Evolutionary conservation across 2,797 vertebrate genomes (phyloP).

Genomic region (Myotis myotis): DNA sequence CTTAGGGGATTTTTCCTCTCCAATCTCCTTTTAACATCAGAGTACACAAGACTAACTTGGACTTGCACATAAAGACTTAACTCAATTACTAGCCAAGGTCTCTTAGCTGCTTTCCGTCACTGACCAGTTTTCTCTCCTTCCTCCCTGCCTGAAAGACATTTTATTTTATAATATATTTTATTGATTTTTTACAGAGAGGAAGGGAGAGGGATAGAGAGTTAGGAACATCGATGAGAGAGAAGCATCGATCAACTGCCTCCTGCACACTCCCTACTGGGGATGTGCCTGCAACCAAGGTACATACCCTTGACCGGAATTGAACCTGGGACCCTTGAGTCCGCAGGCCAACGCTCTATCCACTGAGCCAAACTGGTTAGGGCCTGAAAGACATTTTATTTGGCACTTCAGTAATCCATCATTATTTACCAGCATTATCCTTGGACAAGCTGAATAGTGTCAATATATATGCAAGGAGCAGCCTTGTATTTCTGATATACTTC

Average conservation of each 20-base stretch:
- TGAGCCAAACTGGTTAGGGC: too few species aligned
- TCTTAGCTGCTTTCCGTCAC: not conserved
- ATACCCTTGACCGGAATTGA: too few species aligned
- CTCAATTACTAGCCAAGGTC: not conserved
- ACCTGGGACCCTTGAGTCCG: too few species aligned
- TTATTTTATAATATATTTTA: too few species aligned
- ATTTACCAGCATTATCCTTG: not conserved
- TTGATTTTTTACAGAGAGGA: too few species aligned
- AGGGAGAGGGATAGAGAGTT: too few species aligned
- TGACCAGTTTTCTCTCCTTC: not conserved
- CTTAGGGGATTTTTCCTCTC: not conserved
- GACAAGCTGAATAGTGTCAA: not conserved
- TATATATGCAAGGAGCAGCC: not conserved
- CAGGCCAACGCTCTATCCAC: too few species aligned
- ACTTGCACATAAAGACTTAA: not conserved
- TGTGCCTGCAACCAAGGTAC: too few species aligned
- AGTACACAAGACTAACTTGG: not conserved
- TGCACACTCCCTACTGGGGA: too few species aligned
- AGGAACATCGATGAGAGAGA: too few species aligned
- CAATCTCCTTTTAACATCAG: not conserved
- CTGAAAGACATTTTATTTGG: not conserved
- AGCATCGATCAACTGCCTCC: too few species aligned
- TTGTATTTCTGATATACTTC: not conserved
- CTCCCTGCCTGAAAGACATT: not conserved
- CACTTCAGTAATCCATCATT: not conserved